phyloP scores from a whole-genome alignment of 2,888 invertebrate species.

The Drosophila barbarae region DNA sequence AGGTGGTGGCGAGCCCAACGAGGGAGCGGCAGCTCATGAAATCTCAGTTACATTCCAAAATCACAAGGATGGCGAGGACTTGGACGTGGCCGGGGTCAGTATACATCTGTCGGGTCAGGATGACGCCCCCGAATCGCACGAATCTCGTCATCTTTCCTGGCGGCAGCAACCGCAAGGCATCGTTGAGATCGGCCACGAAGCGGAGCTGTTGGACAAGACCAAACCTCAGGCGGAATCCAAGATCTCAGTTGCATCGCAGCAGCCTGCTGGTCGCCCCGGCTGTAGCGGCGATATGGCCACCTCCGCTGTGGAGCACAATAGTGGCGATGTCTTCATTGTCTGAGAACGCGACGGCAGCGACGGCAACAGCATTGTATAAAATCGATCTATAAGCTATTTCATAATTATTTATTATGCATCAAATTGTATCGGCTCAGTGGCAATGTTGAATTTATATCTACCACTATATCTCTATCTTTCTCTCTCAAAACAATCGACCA shows the following conservation, averaged over 20 bases:
- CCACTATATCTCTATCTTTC: background rate
- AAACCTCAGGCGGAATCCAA: constrained; percentile 3
- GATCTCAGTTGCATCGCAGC: constrained; percentile 25
- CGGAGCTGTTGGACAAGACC: constrained; percentile 74
- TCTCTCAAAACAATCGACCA: constrained; percentile 23
- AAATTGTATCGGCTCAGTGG: constrained; percentile 33
- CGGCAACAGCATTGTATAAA: constrained; percentile 31
- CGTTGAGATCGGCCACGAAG: constrained; percentile 78
- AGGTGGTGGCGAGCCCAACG: constrained; percentile 37
- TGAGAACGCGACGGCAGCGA: constrained; percentile 22
- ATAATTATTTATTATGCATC: constrained; percentile 42
- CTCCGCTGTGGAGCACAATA: constrained; percentile 49
- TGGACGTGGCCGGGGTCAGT: constrained; percentile 67
- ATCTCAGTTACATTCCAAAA: constrained; percentile 77
- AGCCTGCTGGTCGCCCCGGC: constrained; percentile 41
- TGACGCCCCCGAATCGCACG: constrained; percentile 46
- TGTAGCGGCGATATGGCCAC: constrained; percentile 49
- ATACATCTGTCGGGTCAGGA: constrained; percentile 64
- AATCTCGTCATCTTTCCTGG: constrained; percentile 25
- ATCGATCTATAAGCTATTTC: constrained; percentile 34
- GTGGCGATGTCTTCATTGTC: constrained; percentile 65
- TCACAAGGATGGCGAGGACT: constrained; percentile 56
- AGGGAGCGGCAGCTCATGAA: constrained; percentile 48
- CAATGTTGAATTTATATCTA: constrained; percentile 25
- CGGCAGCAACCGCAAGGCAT: constrained; percentile 68